A percentile compares a stretch with the other conserved stretches of the same genome.
Evolutionary conservation across 2,888 invertebrate species (phyloP).

Genomic region (Myopa testacea): DNA sequence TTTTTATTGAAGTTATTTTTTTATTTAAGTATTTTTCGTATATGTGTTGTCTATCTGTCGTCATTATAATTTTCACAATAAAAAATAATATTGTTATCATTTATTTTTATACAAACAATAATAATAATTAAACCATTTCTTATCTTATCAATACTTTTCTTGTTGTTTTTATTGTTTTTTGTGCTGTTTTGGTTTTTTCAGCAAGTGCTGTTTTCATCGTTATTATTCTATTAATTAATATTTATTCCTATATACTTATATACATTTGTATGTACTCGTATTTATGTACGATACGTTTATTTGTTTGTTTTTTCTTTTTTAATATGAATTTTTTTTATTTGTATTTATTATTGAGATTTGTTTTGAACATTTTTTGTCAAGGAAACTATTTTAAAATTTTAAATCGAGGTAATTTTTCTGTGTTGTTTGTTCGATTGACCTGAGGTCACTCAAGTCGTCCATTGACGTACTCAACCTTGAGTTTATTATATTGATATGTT

Average conservation of each 20-base stretch:
- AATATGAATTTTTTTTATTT: not conserved
- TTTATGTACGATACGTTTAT: no score
- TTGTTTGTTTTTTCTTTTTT: not conserved
- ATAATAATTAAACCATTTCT: slow-evolving; percentile 1
- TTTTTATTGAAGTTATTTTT: not conserved
- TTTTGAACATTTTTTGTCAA: not conserved
- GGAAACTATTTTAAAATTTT: not conserved
- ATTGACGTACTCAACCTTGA: no score
- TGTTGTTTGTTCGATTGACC: no score
- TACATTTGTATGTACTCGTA: no score
- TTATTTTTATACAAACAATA: not conserved
- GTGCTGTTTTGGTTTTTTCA: not conserved
- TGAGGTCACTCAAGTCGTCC: no score
- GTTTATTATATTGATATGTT: no score
- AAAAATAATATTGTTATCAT: not conserved
- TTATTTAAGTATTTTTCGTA: no score
- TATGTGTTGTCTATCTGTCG: not conserved
- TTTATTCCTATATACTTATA: no score
- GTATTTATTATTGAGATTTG: not conserved
- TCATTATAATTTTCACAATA: not conserved
- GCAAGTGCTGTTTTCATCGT: not conserved
- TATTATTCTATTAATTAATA: not conserved
- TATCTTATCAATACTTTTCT: not conserved
- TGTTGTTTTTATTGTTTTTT: not conserved
- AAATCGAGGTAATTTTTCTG: not conserved